Evolutionary conservation across 2,888 invertebrate genomes (phyloP).

Genomic region (Dromius quadrimaculatus): DNA sequence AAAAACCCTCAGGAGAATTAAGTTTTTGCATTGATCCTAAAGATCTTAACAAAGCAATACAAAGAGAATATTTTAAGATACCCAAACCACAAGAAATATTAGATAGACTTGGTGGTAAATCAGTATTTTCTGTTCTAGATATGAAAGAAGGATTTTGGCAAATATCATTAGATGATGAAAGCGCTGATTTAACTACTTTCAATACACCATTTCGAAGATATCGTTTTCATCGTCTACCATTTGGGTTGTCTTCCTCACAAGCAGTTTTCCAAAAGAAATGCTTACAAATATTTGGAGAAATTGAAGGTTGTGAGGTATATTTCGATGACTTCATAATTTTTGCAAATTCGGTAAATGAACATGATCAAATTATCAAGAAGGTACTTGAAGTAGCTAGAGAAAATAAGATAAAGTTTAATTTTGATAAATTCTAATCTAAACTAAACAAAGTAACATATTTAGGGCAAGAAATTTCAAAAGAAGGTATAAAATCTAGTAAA

Average conservation of each 20-base stretch:
- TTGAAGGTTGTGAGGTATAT: not conserved
- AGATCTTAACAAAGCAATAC: not conserved
- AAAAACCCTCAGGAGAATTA: not conserved
- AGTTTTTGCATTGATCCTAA: not conserved
- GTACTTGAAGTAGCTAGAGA: not conserved
- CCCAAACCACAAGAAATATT: not conserved
- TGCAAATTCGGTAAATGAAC: not conserved
- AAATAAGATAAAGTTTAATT: constrained; percentile 7
- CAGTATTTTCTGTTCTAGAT: not conserved
- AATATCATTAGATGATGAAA: constrained; percentile 11
- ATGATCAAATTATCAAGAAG: not conserved
- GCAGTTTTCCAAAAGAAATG: constrained; percentile 14
- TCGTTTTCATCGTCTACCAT: constrained; percentile 10
- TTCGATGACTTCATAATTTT: no score
- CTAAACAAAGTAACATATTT: not conserved
- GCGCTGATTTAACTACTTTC: not conserved
- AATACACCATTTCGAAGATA: constrained; percentile 18
- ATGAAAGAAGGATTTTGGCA: no score
- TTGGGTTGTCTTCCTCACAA: constrained; percentile 18
- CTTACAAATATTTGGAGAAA: constrained; percentile 2
- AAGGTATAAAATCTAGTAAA: not conserved
- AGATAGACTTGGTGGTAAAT: not conserved
- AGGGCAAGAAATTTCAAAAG: constrained; percentile 45
- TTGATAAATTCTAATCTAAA: constrained; percentile 2
- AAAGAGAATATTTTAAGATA: not conserved